Conservation (phyloP, 2,113 vertebrate species). For the Myotis yumanensis region DNA sequence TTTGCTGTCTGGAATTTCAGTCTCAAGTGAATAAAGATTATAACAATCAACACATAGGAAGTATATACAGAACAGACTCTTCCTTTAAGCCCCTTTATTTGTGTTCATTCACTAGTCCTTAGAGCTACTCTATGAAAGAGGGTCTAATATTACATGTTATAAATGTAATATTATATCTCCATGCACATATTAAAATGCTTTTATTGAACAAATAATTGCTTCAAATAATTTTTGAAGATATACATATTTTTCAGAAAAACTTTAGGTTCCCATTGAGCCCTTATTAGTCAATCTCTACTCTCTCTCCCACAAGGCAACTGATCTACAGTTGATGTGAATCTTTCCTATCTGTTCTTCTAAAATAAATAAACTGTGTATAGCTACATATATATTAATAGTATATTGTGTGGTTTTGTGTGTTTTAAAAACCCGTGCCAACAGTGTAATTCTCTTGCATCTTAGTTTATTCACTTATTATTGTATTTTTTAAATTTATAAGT, state of each 20-base stretch:
- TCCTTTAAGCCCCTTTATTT: background rate
- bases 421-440: background rate
- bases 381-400: background rate
- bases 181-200: background rate
- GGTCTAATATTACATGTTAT: background rate
- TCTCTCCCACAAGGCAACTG: background rate
- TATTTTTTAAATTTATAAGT: conserved; percentile 14
- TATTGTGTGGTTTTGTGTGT: background rate
- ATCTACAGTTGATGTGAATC: background rate
- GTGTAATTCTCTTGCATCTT: background rate
- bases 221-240: background rate
- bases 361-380: background rate
- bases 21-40: background rate
- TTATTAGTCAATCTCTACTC: background rate
- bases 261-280: background rate
- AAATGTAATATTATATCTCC: background rate
- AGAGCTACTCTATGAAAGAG: background rate
- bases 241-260: background rate
- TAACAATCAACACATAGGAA: background rate
- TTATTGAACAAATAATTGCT: background rate
- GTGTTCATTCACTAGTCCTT: background rate
- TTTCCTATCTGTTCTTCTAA: background rate
- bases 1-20: background rate
- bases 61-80: background rate
- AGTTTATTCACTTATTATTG: background rate